Percentiles rank a stretch among this genome's conserved stretches.
Evolutionary conservation across 2,888 invertebrate species (phyloP).

Genomic region (Lithophane ornitopus): DNA sequence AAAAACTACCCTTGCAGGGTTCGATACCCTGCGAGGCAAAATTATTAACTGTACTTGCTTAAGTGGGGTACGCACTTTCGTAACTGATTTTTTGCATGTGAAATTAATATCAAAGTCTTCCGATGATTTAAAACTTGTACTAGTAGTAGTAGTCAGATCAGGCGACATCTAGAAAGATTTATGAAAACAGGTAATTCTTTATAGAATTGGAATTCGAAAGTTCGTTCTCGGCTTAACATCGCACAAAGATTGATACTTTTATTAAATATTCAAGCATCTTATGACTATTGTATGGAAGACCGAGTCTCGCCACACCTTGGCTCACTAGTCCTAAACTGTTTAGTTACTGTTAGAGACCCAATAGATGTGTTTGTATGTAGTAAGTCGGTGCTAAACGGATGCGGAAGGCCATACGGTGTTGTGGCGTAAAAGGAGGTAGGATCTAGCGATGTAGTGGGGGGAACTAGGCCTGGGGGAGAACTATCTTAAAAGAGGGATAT

Average conservation of each 20-base stretch:
- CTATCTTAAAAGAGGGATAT: constrained; percentile 1
- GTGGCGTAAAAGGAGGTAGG: not conserved
- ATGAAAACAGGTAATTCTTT: not conserved
- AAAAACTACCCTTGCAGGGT: not conserved
- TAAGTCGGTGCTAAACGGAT: constrained; percentile 77
- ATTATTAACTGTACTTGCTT: not conserved
- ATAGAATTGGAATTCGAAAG: not conserved
- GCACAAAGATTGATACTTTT: not conserved
- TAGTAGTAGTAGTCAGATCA: not conserved
- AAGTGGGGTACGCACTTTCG: not conserved
- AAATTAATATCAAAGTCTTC: not conserved
- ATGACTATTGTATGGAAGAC: constrained; percentile 36
- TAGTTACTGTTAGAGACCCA: constrained; percentile 28
- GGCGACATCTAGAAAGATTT: not conserved
- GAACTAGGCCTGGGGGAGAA: constrained; percentile 2
- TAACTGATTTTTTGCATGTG: not conserved
- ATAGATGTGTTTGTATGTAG: constrained; percentile 56
- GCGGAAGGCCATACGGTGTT: constrained; percentile 25
- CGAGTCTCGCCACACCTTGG: constrained; percentile 39
- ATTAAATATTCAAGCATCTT: constrained; percentile 6
- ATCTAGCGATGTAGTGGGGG: not conserved
- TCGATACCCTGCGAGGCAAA: not conserved
- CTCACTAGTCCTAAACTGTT: constrained; percentile 60
- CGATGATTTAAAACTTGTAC: not conserved
- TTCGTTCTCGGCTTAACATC: not conserved